Evolutionary conservation across 2,888 invertebrate species (phyloP), one percentile per base, ranked within the genome.

Genomic region (Blastobasis lacticolella): DNA sequence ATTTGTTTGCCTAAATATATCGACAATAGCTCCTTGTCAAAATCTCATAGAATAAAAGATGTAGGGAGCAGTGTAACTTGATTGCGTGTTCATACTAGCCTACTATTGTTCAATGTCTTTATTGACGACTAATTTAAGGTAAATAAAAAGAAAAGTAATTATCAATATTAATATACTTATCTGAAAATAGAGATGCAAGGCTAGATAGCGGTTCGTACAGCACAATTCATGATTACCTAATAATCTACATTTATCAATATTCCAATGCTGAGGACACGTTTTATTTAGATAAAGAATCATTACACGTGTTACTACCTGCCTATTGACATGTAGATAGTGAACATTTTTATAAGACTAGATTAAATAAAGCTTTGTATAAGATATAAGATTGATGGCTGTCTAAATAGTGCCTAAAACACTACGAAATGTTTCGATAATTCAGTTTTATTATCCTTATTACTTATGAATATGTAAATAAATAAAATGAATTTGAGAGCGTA

Each of bases 391-490:
- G 86, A 88, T 88, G 88, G 88, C 88, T 88, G 88, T 88, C 84
- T 87, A 84, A 85, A 87, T 86, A 88, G 88, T 88, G 87, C 88
- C 88, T 88, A 88, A 86, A 84, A 85, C 85, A 86, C 84, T 87
- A 86, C 83, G 84, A 86, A 76, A 84, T 23, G 80, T 83, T 86
- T 87, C 85, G 84, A 82, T 82, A 81, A 80, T 80, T 85, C 81
- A 75, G 83, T 83, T 87, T 86, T 84, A 81, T 77, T 83, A 81
- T 73, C 76, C 75, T 79, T 75, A 69, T 73, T 73, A 78, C 71
- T 76, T 76, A 82, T 75, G 66, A 78, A 78, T 67, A 66, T 83
- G 81, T 82, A 85, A 76, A 84, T 81, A 84, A 59, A 54, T 67
- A 71, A 70, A 64, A 54, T 62, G 62, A 73, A 73, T 72, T 73